These are phyloP conservation scores for Mastigias papua DNA, from an alignment of 30 jellyfish, hydroid and myxozoan genomes.

Conservation along the genomic window DNA sequence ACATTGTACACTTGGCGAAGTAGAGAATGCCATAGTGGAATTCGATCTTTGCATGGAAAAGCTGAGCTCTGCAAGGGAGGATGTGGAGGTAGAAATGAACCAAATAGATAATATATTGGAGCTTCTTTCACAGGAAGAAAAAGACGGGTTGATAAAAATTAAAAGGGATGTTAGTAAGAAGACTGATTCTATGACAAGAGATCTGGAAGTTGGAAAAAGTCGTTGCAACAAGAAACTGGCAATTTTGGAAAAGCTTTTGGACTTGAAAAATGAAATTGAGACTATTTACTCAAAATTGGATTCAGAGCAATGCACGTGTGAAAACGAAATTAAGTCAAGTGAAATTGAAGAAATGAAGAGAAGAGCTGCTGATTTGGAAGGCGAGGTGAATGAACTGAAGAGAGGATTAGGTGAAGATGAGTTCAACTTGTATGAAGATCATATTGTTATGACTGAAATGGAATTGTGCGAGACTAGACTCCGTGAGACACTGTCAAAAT, in stretches of 20 bases:
- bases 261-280: neutral
- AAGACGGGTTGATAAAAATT: neutral
- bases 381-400: neutral
- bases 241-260: neutral
- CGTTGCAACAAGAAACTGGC: neutral
- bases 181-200: neutral
- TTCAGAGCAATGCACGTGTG: neutral
- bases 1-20: neutral
- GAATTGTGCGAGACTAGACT: neutral
- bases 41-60: too few species aligned
- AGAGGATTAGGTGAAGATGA: too few species aligned
- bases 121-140: conserved; percentile 11
- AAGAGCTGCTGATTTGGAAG: neutral
- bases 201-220: neutral
- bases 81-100: neutral
- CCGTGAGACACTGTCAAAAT: neutral
- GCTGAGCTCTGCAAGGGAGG: neutral
- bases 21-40: neutral
- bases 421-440: neutral
- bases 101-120: neutral
- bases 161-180: neutral
- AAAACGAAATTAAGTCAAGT: neutral
- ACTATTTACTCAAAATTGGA: neutral
- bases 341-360: neutral
- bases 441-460: neutral